Conservation (phyloP, 2,113 vertebrate genomes). For the Microcebus jonahi region DNA sequence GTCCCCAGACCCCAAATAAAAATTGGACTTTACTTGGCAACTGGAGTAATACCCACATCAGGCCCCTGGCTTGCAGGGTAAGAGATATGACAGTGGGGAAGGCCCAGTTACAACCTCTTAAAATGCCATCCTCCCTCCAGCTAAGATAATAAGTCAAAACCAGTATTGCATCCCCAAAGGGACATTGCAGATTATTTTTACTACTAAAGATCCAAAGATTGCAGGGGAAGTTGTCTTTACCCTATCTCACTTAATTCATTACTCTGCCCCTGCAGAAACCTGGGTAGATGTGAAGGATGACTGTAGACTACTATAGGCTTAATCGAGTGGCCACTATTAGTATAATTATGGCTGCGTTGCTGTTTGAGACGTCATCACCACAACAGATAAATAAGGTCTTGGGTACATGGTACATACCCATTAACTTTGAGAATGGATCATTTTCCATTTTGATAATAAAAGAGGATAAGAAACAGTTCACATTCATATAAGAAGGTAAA, state of each 20-base stretch:
- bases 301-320: not conserved
- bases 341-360: not conserved
- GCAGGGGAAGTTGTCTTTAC: not conserved
- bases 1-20: not conserved
- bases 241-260: not conserved
- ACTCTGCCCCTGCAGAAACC: not conserved
- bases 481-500: not conserved
- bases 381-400: not conserved
- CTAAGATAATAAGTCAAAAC: not conserved
- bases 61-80: not conserved
- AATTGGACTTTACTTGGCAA: not conserved
- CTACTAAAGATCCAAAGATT: not conserved
- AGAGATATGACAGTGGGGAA: not conserved
- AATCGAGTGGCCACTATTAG: not conserved
- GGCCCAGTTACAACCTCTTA: not conserved
- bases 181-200: not conserved
- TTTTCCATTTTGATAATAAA: not conserved
- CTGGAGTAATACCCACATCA: not conserved
- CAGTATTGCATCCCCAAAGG: not conserved
- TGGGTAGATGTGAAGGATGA: not conserved
- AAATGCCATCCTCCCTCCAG: not conserved
- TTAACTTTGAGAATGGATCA: not conserved
- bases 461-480: not conserved
- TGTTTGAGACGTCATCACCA: not conserved
- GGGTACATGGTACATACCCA: not conserved